Base-by-base conservation (phyloP, 1,140 invertebrate species). In the Pissodes strobi region DNA sequence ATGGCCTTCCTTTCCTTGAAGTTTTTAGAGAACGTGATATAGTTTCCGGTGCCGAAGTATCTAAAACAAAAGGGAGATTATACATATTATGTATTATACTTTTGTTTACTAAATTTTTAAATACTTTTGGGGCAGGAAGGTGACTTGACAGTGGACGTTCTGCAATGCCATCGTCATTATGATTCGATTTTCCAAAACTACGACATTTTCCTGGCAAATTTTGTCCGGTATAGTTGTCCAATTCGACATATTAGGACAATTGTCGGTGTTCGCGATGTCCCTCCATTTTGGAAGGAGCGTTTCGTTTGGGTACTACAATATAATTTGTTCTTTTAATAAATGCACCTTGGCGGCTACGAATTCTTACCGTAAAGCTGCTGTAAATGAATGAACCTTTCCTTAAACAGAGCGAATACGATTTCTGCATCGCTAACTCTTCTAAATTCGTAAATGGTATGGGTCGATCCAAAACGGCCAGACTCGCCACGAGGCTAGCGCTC, bases 301-400 rank as follows among this genome's bases (percentile, higher is more conserved):
- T 51, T 49, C 55, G 45, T 70, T 62, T 12, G 22, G n/a, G 38
- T 72, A 55, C 72, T 74, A 63, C 8, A 61, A 60, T 5, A 22
- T 61, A 34, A 41, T 46, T 23, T 34, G n/a, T n/a, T n/a, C n/a
- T n/a, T n/a, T n/a, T n/a, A n/a, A n/a, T n/a, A n/a, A n/a, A n/a
- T n/a, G n/a, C n/a, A n/a, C n/a, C n/a, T n/a, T n/a, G n/a, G n/a
- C n/a, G n/a, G n/a, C n/a, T n/a, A n/a, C n/a, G n/a, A n/a, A n/a
- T n/a, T n/a, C n/a, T 66, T 67, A 76, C 74, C 27, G 72, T 66
- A 37, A 76, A 74, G 65, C 69, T 69, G 49, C 74, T 72, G 48
- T 73, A 76, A 12, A 77, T 73, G 39, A 75, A 75, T n/a, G 74
- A 74, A 15, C 69, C 69, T 17, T 64, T 72, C 18, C 75, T 67